Evolutionary conservation across 2,113 vertebrate genomes (phyloP), one percentile per base, ranked within the genome.

Genomic region (Tachuris rubrigastra): DNA sequence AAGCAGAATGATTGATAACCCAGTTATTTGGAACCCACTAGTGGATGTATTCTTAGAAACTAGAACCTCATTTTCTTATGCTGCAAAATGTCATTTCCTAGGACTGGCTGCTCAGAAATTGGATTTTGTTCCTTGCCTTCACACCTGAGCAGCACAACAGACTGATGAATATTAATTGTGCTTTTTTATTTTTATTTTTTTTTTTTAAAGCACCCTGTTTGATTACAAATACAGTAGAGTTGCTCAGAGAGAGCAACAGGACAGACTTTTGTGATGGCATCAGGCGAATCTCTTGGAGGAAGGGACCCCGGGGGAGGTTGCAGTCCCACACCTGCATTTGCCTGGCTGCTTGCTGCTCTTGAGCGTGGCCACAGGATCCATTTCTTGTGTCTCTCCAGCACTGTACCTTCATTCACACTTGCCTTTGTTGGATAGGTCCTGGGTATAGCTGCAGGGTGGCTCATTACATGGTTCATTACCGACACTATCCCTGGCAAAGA

Each of bases 381-480:
- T 75, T 88, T 35, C 60, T 4, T 30, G 56, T 75, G 76, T 46
- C 76, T 89, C 44, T 56, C 50, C 80, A 66, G 88, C 73, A 52
- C 56, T 68, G 86, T 58, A 93, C 88, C 83, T 95, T 94, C 93
- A 75, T 66, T 96, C 83, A 92, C 83, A 39, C 90, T 94, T 72
- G 80, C 16, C 4, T 79, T 85, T 81, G 76, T 75, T 95, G 90
- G 95, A 62, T 30, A 68, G 81, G 72, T 94, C 95, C 80, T 62
- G 88, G 56, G 55, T 27, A 0, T 79, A 90, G 90, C 96, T 96
- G 96, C 96, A 50, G 95, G 90, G 92, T 90, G 90, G 83, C 88
- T 96, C 86, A 79, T 96, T 96, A 92, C 92, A 89, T 62, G 93
- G 92, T 58, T 94, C 96, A 92, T 97, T 97, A 96, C 85, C 35